These are phyloP conservation scores for Hormiphora californensis DNA, from an alignment of 37 sponge, comb jelly and placozoan genomes.

Conservation along the genomic window DNA sequence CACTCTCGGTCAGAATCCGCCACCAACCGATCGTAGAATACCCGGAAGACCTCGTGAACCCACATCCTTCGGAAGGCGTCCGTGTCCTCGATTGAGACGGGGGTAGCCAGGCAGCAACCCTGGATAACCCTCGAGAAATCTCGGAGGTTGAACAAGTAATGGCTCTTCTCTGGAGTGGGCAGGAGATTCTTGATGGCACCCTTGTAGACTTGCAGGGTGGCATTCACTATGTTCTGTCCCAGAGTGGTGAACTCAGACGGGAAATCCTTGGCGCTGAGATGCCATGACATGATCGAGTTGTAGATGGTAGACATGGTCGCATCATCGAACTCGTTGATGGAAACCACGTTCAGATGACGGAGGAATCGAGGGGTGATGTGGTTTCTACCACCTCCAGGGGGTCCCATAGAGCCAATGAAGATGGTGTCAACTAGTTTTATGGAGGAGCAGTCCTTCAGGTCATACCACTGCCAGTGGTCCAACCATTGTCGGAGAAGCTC, in stretches of 20 bases:
- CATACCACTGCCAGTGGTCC: constrained; percentile 95
- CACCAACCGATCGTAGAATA: constrained; percentile 95
- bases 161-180: constrained; percentile 93
- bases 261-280: constrained; percentile 70
- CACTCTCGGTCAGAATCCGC: constrained; percentile 82
- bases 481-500: constrained; percentile 94
- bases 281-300: constrained; percentile 86
- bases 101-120: constrained; percentile 67
- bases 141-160: constrained; percentile 93
- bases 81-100: constrained; percentile 53
- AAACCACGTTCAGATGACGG: constrained; percentile 87
- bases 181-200: constrained; percentile 82
- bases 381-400: constrained; percentile 96
- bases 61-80: constrained; percentile 55
- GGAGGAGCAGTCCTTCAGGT: constrained; percentile 62
- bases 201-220: constrained; percentile 85
- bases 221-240: constrained; percentile 64
- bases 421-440: constrained; percentile 85
- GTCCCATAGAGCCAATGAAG: constrained; percentile 93
- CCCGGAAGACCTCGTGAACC: constrained; percentile 72
- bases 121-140: constrained; percentile 96
- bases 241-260: constrained; percentile 65
- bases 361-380: constrained; percentile 90
- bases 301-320: constrained; percentile 78
- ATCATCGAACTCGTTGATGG: constrained; percentile 92